Conservation (phyloP, 1,140 invertebrate genomes). For the Notospermus geniculatus region DNA sequence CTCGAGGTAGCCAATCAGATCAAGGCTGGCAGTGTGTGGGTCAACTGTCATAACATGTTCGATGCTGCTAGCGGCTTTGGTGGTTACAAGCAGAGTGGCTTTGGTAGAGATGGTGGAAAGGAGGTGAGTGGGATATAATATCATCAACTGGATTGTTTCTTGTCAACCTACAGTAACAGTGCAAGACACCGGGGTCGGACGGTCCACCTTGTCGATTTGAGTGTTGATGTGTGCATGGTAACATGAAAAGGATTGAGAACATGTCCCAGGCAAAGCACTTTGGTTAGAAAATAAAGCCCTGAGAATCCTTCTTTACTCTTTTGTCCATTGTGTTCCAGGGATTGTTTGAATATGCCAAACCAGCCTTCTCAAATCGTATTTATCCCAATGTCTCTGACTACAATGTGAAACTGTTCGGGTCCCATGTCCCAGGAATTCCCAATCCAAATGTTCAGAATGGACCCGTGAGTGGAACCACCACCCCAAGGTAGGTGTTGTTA, state of each 20-base stretch:
- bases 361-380: constrained; percentile 38
- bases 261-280: too few relatives aligned
- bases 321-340: constrained; percentile 30
- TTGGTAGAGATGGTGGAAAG: constrained; percentile 52
- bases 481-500: constrained; percentile 32
- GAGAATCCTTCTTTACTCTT: too few relatives aligned
- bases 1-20: constrained; percentile 61
- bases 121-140: too few relatives aligned
- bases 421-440: neutral
- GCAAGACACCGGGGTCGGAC: too few relatives aligned
- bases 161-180: too few relatives aligned
- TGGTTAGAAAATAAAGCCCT: too few relatives aligned
- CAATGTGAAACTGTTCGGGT: constrained; percentile 48
- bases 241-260: too few relatives aligned
- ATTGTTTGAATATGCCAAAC: constrained; percentile 49
- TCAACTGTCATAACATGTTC: constrained; percentile 62
- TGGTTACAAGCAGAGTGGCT: constrained; percentile 60
- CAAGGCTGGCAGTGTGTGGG: constrained; percentile 61
- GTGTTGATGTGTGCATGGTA: too few relatives aligned
- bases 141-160: too few relatives aligned
- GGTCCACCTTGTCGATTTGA: too few relatives aligned
- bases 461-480: constrained; percentile 15
- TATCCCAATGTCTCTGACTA: constrained; percentile 24
- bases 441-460: too few relatives aligned
- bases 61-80: constrained; percentile 59